These are phyloP conservation scores for Halcyon smyrnensis DNA, from an alignment of 2,797 vertebrate genomes.

Conservation along the genomic window DNA sequence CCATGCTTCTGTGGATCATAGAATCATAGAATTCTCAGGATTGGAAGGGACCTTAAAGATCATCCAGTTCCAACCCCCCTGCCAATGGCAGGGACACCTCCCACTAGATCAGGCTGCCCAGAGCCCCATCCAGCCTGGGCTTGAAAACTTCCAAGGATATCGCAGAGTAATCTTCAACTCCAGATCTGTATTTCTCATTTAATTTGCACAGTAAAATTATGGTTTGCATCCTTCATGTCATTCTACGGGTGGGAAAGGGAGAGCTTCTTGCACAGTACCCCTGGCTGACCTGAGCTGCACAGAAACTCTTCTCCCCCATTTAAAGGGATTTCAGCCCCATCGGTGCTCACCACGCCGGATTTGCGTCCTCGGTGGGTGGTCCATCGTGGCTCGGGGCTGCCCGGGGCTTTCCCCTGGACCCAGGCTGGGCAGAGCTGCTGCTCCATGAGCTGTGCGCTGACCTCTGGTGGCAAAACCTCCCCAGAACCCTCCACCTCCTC, in stretches of 20 bases:
- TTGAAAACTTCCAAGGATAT: background rate
- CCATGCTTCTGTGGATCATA: too few relatives aligned
- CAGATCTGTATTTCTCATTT: background rate
- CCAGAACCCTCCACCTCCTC: background rate
- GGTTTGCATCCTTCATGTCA: background rate
- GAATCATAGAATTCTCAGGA: too few relatives aligned
- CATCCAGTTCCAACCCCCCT: too few relatives aligned
- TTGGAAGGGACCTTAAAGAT: too few relatives aligned
- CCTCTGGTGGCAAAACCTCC: background rate
- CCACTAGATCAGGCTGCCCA: too few relatives aligned
- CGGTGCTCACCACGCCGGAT: background rate
- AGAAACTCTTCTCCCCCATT: background rate
- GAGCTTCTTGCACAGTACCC: background rate
- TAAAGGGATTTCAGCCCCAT: background rate
- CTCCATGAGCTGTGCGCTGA: background rate
- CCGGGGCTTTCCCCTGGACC: too few relatives aligned
- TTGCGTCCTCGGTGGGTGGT: too few relatives aligned
- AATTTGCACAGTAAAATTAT: background rate
- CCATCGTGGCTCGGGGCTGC: rapidly evolving
- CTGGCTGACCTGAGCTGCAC: background rate
- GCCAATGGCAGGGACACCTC: too few relatives aligned
- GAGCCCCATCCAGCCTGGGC: too few relatives aligned
- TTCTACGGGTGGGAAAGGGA: background rate
- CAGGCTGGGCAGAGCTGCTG: background rate
- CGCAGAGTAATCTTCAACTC: background rate